Evolutionary conservation across 1,140 invertebrate species (phyloP), one percentile per base, ranked within the genome.

Genomic region (Apis dorsata): DNA sequence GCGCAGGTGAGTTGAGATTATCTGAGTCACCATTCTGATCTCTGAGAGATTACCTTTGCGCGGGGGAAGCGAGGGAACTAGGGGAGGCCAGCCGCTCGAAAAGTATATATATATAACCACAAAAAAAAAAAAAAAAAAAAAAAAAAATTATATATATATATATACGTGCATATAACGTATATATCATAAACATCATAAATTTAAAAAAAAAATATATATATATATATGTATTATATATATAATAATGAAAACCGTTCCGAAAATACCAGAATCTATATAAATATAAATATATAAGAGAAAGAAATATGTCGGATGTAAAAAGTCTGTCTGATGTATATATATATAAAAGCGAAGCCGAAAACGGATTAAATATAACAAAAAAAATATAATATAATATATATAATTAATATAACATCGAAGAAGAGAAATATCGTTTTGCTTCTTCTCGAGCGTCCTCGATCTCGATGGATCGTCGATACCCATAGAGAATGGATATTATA

Each of bases 1-100:
- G 91, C 91, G 91, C 93, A 94, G 93, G 93, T 94, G 93, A 94
- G 93, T 94, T 94, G 92, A 94, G 93, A 93, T 93, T 94, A 88
- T 89, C 87, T 94, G 93, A 93, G 88, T 94, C 93, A 94, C 92
- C 92, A 85, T 94, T 93, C 91, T 24, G 89, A 92, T 92, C 88
- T 92, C 89, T 93, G 89, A 92, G 86, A 92, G 89, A 91, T 92
- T 92, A 91, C 91, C 90, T 93, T 93, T 93, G 92, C 93, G 93
- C 93, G 93, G 93, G 87, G 93, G 93, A 94, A 94, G 93, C 92
- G 92, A 93, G 92, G 92, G 91, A 92, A 78, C 87, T 93, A 92
- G 93, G 93, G 89, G 93, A 93, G 92, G 93, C 93, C 93, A 94
- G 93, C 93, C 92, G 93, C 92, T 91, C 80, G 84, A 92, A 88